Percentiles rank a stretch among this genome's conserved stretches.
These are phyloP conservation scores for Burhinus oedicnemus DNA, from an alignment of 2,113 vertebrate genomes.

Conservation along the genomic window DNA sequence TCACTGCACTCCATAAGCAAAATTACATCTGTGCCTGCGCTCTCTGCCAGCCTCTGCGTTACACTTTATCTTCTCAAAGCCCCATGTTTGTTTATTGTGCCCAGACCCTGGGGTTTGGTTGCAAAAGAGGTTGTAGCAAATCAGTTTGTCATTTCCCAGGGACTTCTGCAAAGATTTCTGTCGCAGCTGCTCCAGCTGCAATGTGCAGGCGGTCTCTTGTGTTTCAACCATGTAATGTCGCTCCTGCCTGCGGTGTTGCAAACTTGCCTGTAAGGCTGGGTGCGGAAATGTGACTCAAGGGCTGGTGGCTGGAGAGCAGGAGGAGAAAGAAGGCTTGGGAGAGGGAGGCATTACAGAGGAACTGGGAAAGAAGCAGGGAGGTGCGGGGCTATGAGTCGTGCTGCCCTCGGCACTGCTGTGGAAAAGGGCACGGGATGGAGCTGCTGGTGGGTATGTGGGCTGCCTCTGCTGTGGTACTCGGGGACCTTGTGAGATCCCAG, in stretches of 20 bases:
- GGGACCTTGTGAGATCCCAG: not conserved
- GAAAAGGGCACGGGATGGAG: not conserved
- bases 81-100: accelerated
- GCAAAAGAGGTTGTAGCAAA: not conserved
- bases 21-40: not conserved
- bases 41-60: not conserved
- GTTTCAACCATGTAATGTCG: accelerated
- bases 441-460: not conserved
- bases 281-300: no score
- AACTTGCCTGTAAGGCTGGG: not conserved
- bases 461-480: not conserved
- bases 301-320: no score
- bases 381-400: no score
- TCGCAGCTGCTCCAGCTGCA: not conserved
- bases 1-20: not conserved
- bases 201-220: not conserved
- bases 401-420: not conserved
- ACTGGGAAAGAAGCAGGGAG: not conserved
- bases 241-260: not conserved
- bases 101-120: not conserved
- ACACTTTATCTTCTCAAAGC: not conserved
- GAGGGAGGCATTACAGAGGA: not conserved
- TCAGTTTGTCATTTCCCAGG: not conserved
- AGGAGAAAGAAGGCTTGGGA: not conserved
- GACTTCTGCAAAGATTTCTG: not conserved